A percentile compares a stretch with the other conserved stretches of the same genome.
phyloP scores from a whole-genome alignment of 2,113 vertebrate genomes.

The Perca schrenkii region DNA sequence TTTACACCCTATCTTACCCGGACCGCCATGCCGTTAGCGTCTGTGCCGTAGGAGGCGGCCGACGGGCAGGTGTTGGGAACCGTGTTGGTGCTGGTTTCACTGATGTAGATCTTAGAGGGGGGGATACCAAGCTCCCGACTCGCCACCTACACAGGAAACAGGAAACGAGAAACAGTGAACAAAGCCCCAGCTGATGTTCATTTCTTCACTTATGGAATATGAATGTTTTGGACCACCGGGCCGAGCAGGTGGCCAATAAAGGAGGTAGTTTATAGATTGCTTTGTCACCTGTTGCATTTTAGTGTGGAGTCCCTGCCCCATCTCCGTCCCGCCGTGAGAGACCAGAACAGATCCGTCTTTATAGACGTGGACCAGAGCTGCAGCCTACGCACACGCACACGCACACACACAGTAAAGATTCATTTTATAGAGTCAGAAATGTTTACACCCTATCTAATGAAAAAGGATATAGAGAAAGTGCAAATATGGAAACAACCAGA shows the following conservation, averaged over 20 bases:
- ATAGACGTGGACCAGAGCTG: conserved; percentile 89
- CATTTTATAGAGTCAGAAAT: too few species aligned
- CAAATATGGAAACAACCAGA: not conserved
- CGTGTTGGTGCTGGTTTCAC: conserved; percentile 88
- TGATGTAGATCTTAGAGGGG: conserved; percentile 86
- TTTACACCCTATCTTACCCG: conserved; percentile 74
- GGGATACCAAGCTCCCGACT: conserved; percentile 89
- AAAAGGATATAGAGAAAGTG: too few species aligned
- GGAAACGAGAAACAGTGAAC: not conserved
- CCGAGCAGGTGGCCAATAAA: not conserved
- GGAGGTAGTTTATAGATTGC: too few species aligned
- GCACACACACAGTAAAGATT: too few species aligned
- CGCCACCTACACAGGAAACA: conserved; percentile 82
- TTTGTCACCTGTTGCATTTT: conserved; percentile 84
- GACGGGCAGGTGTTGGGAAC: conserved; percentile 90
- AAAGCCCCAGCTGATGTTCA: not conserved
- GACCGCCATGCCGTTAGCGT: conserved; percentile 92
- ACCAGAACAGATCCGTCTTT: conserved; percentile 90
- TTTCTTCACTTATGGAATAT: not conserved
- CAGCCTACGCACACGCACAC: conserved; percentile 74
- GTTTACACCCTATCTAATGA: too few species aligned
- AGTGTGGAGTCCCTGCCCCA: conserved; percentile 91
- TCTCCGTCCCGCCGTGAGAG: conserved; percentile 86
- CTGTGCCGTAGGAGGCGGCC: conserved; percentile 88
- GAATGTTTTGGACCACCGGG: not conserved